Base-by-base conservation (phyloP, 1,140 invertebrate species). In the Cyclargus thomasi region DNA sequence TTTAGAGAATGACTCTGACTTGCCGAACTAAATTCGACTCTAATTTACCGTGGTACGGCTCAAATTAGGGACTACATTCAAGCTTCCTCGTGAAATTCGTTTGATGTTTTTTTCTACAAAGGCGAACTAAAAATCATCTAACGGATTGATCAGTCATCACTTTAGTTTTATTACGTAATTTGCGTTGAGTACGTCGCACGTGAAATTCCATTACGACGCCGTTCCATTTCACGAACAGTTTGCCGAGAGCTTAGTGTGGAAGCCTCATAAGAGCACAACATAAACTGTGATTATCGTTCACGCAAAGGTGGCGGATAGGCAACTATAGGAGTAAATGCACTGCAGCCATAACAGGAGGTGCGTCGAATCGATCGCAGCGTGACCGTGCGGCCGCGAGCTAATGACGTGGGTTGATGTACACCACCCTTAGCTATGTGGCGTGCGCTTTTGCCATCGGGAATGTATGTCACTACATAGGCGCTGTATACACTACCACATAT, bases 291-390 rank as follows among this genome's bases (percentile, higher is more conserved):
- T 59, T 59, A 59, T 21, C 2, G 55, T 59, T 11, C 55, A 21
- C 55, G 55, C 55, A 59, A 57, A 59, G 55, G 21, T 59, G 55
- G 55, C 55, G 55, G 55, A 20, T 59, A 59, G 55, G 55, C 55
- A 20, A 20, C 17, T 59, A 59, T 59, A 59, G 18, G 55, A 59
- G 55, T 20, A 21, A 59, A 59, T 20, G 55, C 55, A 59, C 55
- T 59, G 55, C 7, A 21, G 55, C 21, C 55, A 59, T 59, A 59
- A 59, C 18, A 59, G 55, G 20, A 59, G 18, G 55, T 59, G 55
- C 11, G 20, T 59, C 55, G 18, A 59, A 59, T 59, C 17, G 18
- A 59, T 59, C 18, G 17, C 55, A 59, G 55, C 55, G 55, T 59
- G 55, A 59, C 55, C 55, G 7, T 17, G 14, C 20, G 20, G 55